Conservation (phyloP, 2,888 invertebrate genomes). For the Mellilla xanthometata region DNA sequence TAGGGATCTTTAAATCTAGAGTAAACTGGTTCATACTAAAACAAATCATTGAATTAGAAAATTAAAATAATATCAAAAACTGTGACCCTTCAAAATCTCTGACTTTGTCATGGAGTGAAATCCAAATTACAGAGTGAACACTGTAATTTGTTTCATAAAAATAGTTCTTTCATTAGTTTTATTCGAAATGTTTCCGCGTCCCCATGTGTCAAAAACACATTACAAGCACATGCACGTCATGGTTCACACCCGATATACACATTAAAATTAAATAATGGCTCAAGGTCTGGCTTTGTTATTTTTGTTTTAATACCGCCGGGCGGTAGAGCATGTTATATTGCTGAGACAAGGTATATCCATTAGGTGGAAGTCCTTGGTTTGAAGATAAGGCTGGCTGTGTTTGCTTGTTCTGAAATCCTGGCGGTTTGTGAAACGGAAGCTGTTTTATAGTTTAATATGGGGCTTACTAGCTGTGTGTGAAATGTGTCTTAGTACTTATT, state of each 20-base stretch:
- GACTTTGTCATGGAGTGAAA: too few relatives aligned
- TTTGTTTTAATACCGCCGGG: slow-evolving; percentile 49
- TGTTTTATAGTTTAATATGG: too few relatives aligned
- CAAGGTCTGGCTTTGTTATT: slow-evolving; percentile 67
- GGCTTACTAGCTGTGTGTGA: too few relatives aligned
- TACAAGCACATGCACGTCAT: slow-evolving; percentile 46
- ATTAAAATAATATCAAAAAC: too few relatives aligned
- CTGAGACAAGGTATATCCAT: slow-evolving; percentile 21
- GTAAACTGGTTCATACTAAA: too few relatives aligned
- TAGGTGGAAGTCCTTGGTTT: slow-evolving; percentile 14
- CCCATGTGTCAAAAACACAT: slow-evolving; percentile 24
- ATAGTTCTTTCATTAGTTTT: background rate
- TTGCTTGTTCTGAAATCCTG: background rate
- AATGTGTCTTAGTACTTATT: too few relatives aligned
- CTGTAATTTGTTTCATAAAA: too few relatives aligned
- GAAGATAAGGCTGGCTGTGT: background rate
- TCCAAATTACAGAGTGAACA: too few relatives aligned
- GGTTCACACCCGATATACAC: slow-evolving; percentile 53
- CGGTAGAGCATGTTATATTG: slow-evolving; percentile 11
- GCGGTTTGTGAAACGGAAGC: too few relatives aligned
- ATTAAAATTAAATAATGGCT: slow-evolving; percentile 75
- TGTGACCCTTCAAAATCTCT: too few relatives aligned
- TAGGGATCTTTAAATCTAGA: too few relatives aligned
- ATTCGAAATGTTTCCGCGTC: slow-evolving; percentile 8
- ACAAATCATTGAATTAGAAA: too few relatives aligned